Evolutionary conservation across 2,113 vertebrate genomes (phyloP), one percentile per base, ranked within the genome.

Genomic region (Daubentonia madagascariensis): DNA sequence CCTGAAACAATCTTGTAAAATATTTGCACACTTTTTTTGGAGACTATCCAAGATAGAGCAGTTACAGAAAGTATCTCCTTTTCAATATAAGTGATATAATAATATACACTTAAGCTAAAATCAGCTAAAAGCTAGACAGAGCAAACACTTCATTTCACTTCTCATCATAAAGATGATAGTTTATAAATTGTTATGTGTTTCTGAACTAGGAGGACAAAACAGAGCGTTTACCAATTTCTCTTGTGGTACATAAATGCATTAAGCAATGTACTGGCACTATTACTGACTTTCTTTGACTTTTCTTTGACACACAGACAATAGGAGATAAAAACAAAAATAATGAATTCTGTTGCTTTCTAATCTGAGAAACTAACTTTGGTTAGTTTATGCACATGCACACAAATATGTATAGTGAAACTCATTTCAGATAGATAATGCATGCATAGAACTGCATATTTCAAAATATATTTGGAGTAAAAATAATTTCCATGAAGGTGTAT

Each of bases 101-200:
- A 93, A 92, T 28, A 78, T 12, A 72, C 22, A 40, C 8, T 52
- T 75, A 86, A 72, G 17, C 45, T 88, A 65, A 95, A 88, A 80
- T 32, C 28, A 92, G 25, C 37, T 92, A 52, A 90, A 78, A 90
- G n/a, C 87, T 37, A 89, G 23, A 43, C 5, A 86, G 48, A 89
- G 45, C 7, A 92, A 92, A 89, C 20, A 70, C 37, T 94, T 97
- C 40, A 61, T 87, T 86, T 89, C n/a, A 52, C 22, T 72, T 94
- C 35, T 92, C 57, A 35, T 84, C 35, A 63, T 10, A 68, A 40
- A 48, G 85, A 88, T 81, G 73, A 89, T 91, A n/a, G 40, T 78
- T 94, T 40, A 73, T 78, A 93, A 88, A 84, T 78, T 91, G 17
- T 79, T 88, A 88, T 94, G 25, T 75, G 32, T 75, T 91, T 85